These are phyloP conservation scores for Leuciscus waleckii DNA, from an alignment of 2,797 vertebrate species.

Conservation along the genomic window DNA sequence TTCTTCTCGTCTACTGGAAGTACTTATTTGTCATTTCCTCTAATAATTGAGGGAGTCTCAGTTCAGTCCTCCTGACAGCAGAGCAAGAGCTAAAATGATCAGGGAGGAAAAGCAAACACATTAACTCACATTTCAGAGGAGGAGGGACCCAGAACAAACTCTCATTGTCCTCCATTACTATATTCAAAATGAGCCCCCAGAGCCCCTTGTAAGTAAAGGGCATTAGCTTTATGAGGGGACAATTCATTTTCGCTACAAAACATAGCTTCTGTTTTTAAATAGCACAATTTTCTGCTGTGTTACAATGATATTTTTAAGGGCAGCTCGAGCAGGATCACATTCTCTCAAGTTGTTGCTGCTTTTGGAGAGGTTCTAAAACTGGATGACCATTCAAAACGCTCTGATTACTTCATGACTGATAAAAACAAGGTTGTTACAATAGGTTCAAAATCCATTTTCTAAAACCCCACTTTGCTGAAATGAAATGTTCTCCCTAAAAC, in stretches of 20 bases:
- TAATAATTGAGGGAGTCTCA: constrained; percentile 49
- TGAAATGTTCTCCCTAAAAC: constrained; percentile 25
- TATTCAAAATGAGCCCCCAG: constrained; percentile 40
- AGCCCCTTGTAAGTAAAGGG: constrained; percentile 32
- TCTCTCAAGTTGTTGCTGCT: constrained; percentile 4
- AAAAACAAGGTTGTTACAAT: constrained; percentile 19
- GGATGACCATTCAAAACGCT: constrained; percentile 7
- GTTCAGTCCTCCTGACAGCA: constrained; percentile 53
- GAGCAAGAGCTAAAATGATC: constrained; percentile 56
- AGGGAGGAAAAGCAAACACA: constrained; percentile 57
- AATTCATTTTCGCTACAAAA: constrained; percentile 43
- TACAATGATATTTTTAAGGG: neutral
- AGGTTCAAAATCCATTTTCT: constrained; percentile 30
- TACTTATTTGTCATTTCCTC: constrained; percentile 67
- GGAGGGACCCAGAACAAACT: constrained; percentile 46
- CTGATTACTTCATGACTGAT: neutral
- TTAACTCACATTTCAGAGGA: constrained; percentile 51
- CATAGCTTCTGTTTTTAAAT: constrained; percentile 20
- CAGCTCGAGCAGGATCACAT: neutral
- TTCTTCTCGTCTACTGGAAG: constrained; percentile 60
- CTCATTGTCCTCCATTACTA: constrained; percentile 44
- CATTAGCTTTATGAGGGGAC: constrained; percentile 29
- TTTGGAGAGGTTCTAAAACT: constrained; percentile 12
- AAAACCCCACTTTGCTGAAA: constrained; percentile 23
- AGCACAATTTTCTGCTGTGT: constrained; percentile 6